Percentiles rank a stretch among this genome's conserved stretches.
Evolutionary conservation across 2,113 vertebrate genomes (phyloP).

Genomic region (Tachuris rubrigastra): DNA sequence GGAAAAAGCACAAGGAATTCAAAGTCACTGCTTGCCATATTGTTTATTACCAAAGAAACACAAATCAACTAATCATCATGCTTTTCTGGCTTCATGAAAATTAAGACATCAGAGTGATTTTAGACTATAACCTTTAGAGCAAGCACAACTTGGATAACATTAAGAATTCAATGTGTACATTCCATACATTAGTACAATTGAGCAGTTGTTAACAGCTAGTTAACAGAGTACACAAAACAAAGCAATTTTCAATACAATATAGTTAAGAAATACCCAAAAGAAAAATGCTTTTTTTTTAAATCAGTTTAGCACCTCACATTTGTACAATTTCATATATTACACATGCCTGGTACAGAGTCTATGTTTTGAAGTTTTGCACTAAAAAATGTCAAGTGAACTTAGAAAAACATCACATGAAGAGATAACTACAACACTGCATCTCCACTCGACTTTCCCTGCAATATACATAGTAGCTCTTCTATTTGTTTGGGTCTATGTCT

Average conservation of each 20-base stretch:
- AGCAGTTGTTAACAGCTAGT: background rate
- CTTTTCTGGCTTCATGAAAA: background rate
- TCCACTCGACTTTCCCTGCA: background rate
- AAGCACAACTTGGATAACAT: background rate
- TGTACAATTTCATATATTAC: background rate
- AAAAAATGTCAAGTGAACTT: conserved; percentile 7
- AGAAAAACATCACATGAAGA: background rate
- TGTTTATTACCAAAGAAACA: background rate
- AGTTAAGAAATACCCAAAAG: background rate
- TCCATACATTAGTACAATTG: background rate
- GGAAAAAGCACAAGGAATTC: background rate
- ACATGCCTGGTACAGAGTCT: background rate
- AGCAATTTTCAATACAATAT: background rate
- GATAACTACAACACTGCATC: background rate
- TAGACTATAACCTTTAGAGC: background rate
- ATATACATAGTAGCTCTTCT: background rate
- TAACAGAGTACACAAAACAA: background rate
- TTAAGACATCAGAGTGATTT: background rate
- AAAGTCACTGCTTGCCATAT: background rate
- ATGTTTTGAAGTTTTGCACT: conserved; percentile 2
- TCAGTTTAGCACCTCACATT: background rate
- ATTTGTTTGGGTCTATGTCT: background rate
- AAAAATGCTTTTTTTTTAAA: background rate
- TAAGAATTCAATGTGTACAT: background rate
- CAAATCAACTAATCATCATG: background rate